Percentiles rank a stretch among this genome's conserved stretches.
Conservation (phyloP, 1,140 invertebrate species). For the Venustaconcha ellipsiformis region DNA sequence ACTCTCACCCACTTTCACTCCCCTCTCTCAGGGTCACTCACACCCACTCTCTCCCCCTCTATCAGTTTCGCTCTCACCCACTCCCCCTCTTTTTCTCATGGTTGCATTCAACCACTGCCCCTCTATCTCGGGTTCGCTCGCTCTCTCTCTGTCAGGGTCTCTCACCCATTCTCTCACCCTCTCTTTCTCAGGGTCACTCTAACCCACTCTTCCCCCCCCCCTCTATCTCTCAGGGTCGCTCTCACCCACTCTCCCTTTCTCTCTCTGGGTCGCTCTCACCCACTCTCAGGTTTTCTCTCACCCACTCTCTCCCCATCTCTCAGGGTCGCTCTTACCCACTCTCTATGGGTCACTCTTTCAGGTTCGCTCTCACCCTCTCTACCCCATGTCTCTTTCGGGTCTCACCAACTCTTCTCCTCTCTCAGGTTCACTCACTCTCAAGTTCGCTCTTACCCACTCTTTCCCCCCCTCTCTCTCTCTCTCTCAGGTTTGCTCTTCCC, state of each 20-base stretch:
- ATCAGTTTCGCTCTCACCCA: not conserved
- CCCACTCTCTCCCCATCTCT: constrained; percentile 1
- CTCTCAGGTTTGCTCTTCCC: too few relatives aligned
- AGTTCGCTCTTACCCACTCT: too few relatives aligned
- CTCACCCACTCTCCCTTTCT: too few relatives aligned
- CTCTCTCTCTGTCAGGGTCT: not conserved
- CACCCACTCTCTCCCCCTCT: not conserved
- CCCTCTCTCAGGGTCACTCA: not conserved
- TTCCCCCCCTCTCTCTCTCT: too few relatives aligned
- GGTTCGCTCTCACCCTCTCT: not conserved
- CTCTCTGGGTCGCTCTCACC: too few relatives aligned
- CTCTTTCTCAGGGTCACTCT: not conserved
- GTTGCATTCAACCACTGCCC: not conserved
- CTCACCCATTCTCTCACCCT: constrained; percentile 3
- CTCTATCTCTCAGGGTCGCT: constrained; percentile 1
- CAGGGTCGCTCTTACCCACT: not conserved
- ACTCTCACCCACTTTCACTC: not conserved
- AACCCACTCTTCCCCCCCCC: not conserved
- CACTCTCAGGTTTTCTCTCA: constrained; percentile 5
- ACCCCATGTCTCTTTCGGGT: too few relatives aligned
- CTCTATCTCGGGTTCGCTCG: not conserved
- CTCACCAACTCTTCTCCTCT: too few relatives aligned
- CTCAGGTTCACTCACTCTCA: too few relatives aligned
- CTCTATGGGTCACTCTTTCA: not conserved
- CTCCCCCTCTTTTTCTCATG: not conserved